A percentile compares a stretch with the other conserved stretches of the same genome.
Evolutionary conservation across 2,888 invertebrate genomes (phyloP).

Genomic region (Tenthredo amoena): DNA sequence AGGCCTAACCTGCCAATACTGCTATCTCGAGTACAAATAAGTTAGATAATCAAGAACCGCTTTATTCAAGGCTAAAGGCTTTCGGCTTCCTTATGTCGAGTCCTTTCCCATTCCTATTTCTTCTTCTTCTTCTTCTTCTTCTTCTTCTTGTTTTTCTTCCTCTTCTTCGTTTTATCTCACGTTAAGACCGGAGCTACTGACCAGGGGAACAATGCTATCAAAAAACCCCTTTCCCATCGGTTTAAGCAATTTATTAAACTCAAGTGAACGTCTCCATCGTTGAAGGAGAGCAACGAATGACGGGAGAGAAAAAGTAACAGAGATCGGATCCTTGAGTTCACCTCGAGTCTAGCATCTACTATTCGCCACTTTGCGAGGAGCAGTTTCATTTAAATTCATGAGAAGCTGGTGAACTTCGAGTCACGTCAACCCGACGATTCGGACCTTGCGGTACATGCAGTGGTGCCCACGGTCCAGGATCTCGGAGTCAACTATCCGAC

Average conservation of each 20-base stretch:
- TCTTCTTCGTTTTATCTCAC: background rate
- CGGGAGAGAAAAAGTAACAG: background rate
- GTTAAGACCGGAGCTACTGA: background rate
- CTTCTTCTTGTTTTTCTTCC: background rate
- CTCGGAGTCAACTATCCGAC: conserved; percentile 23
- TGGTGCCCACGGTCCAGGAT: conserved; percentile 16
- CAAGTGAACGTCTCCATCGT: conserved; percentile 4
- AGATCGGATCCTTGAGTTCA: conserved; percentile 6
- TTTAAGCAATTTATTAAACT: conserved; percentile 8
- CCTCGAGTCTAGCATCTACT: background rate
- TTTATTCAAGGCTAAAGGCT: conserved; percentile 17
- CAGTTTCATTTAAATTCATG: conserved; percentile 44
- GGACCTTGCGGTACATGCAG: conserved; percentile 10
- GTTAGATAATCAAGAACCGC: conserved; percentile 41
- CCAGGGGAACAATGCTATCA: conserved; percentile 20
- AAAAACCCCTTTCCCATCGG: conserved; percentile 17
- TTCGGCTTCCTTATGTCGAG: conserved; percentile 11
- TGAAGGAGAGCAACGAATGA: background rate
- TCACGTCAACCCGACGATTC: conserved; percentile 33
- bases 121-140: background rate
- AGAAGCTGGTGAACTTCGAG: conserved; percentile 20
- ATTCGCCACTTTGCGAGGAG: conserved; percentile 23
- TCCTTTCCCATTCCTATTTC: background rate
- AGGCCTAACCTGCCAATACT: background rate
- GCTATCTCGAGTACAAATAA: background rate